Evolutionary conservation across 2,888 invertebrate genomes (phyloP), one percentile per base, ranked within the genome.

Genomic region (Plebejus anna): DNA sequence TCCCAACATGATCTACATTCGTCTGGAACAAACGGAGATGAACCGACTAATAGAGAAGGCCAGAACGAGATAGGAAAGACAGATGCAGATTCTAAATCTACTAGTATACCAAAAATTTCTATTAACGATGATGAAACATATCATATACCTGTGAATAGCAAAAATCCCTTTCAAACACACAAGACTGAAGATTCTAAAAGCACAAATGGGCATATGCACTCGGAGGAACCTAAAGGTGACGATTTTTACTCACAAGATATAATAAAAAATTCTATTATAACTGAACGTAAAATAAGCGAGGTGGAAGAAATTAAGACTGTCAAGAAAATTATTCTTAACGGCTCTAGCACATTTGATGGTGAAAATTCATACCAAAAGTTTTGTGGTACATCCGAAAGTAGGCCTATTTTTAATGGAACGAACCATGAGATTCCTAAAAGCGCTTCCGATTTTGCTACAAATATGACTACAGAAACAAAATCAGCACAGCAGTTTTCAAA

Each of bases 221-320:
- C 85, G 77, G 84, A 88, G 55, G 89, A 84, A 80, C 91, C 92
- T 9, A 86, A 89, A 80, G 92, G 91, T 78, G 88, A 82, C 80
- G 89, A 88, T 82, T 89, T 92, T 80, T 84, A 85, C 77, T 85
- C 86, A 76, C 89, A 92, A 80, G 90, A 92, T 84, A 86, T 89
- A 76, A 87, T 84, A 70, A 89, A 90, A 79, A 87, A 88, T 77
- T 90, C 91, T 2, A 89, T 88, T 5, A 86, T 94, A 78, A 91
- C 89, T 22, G 94, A 94, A 81, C 89, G 90, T 79, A 88, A 90
- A 82, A 87, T 92, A 79, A 92, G 84, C 80, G 89, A 94, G 86
- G 84, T 89, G 9, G 91, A 94, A 85, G 93, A 94, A 87, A 88
- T 94, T 55, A 93, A 90, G 79, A 94, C 94, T n/a, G 90, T 90